phyloP scores from a whole-genome alignment of 2,888 invertebrate genomes.

The Apantesis nais region DNA sequence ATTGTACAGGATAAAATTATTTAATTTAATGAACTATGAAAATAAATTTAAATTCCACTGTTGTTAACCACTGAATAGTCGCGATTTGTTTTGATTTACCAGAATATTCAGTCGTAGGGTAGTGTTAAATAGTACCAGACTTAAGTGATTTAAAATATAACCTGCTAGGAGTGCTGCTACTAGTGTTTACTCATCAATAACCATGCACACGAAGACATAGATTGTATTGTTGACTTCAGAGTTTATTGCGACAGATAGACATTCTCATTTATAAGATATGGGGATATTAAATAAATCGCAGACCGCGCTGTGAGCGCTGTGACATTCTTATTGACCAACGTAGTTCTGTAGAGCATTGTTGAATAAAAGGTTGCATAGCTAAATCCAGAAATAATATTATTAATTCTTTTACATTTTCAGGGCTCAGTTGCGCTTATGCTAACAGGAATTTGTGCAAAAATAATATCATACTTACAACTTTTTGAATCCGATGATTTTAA shows the following conservation, averaged over 20 bases:
- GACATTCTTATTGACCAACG: slow-evolving; percentile 29
- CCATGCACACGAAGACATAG: slow-evolving; percentile 8
- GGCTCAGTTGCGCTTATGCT: neutral
- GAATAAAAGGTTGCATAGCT: neutral
- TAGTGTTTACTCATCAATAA: slow-evolving; percentile 8
- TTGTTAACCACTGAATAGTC: neutral
- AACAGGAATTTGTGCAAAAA: neutral
- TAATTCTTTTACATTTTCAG: neutral
- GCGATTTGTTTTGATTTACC: neutral
- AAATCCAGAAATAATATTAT: neutral
- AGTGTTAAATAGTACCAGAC: neutral
- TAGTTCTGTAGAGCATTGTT: slow-evolving; percentile 6
- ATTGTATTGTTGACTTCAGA: slow-evolving; percentile 11
- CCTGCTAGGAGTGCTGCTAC: neutral
- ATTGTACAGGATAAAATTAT: neutral
- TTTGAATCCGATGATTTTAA: neutral
- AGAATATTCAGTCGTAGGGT: neutral
- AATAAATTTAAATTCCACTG: neutral
- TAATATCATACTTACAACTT: neutral
- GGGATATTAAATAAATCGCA: slow-evolving; percentile 30
- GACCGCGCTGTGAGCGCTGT: neutral
- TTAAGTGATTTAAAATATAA: neutral
- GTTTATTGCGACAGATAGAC: slow-evolving; percentile 17
- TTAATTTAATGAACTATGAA: neutral
- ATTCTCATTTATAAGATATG: slow-evolving; percentile 23